phyloP scores from a whole-genome alignment of 2,113 vertebrate genomes.

The Pseudorhombus dupliciocellatus region DNA sequence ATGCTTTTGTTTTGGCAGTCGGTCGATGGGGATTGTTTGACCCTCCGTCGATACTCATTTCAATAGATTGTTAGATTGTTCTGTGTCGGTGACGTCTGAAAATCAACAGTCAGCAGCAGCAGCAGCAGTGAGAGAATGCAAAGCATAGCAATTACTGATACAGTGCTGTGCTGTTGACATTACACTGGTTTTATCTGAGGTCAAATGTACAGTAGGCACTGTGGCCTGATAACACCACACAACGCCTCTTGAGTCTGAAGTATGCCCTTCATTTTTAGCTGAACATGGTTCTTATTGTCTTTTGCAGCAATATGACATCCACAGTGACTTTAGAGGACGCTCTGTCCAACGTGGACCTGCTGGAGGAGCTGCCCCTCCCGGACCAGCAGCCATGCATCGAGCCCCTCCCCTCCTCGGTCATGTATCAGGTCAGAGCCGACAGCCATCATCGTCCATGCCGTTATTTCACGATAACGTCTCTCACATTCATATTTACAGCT shows the following conservation, averaged over 20 bases:
- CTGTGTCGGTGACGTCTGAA: conserved; percentile 28
- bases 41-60: conserved; percentile 42
- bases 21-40: conserved; percentile 39
- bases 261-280: not conserved
- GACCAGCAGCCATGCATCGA: conserved; percentile 99
- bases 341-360: conserved; percentile 96
- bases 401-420: conserved; percentile 92
- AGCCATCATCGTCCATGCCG: not conserved
- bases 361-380: conserved; percentile 95
- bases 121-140: conserved; percentile 46
- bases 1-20: conserved; percentile 38
- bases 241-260: not conserved
- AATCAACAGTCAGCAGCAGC: conserved; percentile 42
- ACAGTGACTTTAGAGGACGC: conserved; percentile 96
- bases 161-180: not conserved
- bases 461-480: not conserved
- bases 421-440: conserved; percentile 88
- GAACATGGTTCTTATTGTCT: accelerated
- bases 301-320: conserved; percentile 86
- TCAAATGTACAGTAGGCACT: not conserved
- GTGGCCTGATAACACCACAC: not conserved
- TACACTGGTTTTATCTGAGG: not conserved
- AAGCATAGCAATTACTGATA: not conserved
- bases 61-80: conserved; percentile 62
- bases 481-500: not conserved